Evolutionary conservation across 2,113 vertebrate genomes (phyloP).

Genomic region (Indicator indicator): DNA sequence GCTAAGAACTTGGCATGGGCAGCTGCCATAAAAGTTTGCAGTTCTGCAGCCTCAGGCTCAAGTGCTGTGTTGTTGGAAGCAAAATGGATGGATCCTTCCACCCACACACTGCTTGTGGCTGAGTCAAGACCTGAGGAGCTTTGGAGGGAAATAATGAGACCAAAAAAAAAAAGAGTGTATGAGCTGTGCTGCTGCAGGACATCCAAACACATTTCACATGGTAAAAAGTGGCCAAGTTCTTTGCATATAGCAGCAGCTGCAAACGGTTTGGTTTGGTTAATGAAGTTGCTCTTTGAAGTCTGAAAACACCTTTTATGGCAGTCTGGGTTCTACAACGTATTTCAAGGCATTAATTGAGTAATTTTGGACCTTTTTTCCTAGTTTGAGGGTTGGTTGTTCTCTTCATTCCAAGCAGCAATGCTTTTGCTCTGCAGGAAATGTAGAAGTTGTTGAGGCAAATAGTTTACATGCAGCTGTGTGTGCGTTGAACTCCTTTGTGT

Average conservation of each 20-base stretch:
- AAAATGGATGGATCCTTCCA: neutral
- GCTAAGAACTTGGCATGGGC: neutral
- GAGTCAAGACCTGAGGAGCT: neutral
- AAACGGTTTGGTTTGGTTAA: constrained; percentile 39
- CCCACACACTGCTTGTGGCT: neutral
- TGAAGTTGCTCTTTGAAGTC: constrained; percentile 44
- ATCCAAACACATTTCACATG: neutral
- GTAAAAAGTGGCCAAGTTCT: neutral
- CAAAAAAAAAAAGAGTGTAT: neutral
- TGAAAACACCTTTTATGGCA: constrained; percentile 37
- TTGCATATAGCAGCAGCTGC: neutral
- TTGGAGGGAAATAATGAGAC: neutral
- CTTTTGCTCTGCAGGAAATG: neutral
- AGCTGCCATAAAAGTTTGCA: neutral
- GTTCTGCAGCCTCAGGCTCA: neutral
- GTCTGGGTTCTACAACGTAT: neutral
- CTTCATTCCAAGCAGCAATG: neutral
- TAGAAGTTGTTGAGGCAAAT: neutral
- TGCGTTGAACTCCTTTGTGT: neutral
- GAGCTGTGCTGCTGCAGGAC: neutral
- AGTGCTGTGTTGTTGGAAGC: neutral
- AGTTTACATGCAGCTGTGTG: neutral
- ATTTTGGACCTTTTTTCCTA: neutral
- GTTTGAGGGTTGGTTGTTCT: neutral
- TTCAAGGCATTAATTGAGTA: constrained; percentile 27